A percentile compares a stretch with the other conserved stretches of the same genome.
Evolutionary conservation across 1,140 invertebrate genomes (phyloP).

Genomic region (Drosophila lacteicornis): DNA sequence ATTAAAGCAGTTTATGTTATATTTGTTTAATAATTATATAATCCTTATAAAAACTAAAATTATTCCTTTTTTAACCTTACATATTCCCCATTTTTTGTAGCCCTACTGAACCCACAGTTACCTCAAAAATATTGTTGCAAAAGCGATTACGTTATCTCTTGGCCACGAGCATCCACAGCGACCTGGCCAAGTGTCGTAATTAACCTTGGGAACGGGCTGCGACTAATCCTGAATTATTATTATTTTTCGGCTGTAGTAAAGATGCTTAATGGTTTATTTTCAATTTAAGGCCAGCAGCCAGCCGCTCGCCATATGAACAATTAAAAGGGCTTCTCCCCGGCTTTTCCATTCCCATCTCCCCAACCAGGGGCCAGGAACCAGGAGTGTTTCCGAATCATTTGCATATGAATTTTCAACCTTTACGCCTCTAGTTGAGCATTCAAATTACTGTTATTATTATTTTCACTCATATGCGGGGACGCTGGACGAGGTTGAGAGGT

Average conservation of each 20-base stretch:
- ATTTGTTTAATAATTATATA: no score
- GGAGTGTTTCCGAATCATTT: conserved; percentile 72
- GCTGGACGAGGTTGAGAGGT: conserved; percentile 1
- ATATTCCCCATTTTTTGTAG: neutral
- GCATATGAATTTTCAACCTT: conserved; percentile 82
- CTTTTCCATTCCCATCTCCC: neutral
- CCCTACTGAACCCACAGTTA: neutral
- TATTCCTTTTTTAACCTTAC: no score
- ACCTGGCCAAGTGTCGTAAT: conserved; percentile 82
- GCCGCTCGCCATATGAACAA: conserved; percentile 33
- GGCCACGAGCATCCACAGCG: conserved; percentile 59
- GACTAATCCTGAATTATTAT: conserved; percentile 82
- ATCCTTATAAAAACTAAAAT: neutral
- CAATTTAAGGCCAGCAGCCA: conserved; percentile 67
- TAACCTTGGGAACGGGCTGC: conserved; percentile 74
- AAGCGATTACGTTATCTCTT: conserved; percentile 71
- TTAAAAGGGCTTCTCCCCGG: conserved; percentile 50
- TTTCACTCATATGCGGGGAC: conserved; percentile 73
- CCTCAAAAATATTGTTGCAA: conserved; percentile 30
- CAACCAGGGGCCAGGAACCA: neutral
- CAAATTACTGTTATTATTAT: conserved; percentile 83
- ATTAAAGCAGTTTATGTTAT: no score
- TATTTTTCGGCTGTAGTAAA: conserved; percentile 54
- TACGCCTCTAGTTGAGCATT: conserved; percentile 72
- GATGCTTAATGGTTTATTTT: conserved; percentile 78